Conservation (phyloP, 2,888 invertebrate species). For the Hirudinaria manillensis region DNA sequence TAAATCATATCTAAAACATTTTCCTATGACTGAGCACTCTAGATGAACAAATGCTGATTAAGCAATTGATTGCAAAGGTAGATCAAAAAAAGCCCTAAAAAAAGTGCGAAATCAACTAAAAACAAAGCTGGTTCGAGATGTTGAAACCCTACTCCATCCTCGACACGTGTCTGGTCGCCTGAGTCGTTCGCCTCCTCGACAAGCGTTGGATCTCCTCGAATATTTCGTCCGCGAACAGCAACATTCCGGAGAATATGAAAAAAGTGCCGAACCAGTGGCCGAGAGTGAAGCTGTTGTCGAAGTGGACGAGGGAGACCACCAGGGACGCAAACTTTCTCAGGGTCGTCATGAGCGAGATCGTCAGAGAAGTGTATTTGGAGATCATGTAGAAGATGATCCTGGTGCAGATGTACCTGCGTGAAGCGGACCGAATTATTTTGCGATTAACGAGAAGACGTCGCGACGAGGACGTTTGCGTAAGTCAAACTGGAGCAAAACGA, state of each 20-base stretch:
- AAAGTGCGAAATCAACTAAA: no score
- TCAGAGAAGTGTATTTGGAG: constrained; percentile 46
- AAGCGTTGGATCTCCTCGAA: background rate
- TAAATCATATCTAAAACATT: no score
- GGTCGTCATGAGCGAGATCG: constrained; percentile 1
- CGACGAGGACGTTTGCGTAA: background rate
- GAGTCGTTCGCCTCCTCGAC: no score
- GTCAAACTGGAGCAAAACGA: background rate
- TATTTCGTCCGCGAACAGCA: constrained; percentile 4
- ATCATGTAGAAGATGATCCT: constrained; percentile 88
- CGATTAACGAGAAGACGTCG: background rate
- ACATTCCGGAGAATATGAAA: constrained; percentile 12
- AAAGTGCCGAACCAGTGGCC: constrained; percentile 6
- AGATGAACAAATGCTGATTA: no score
- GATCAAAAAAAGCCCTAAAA: no score
- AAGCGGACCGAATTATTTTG: background rate
- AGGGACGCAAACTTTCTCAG: constrained; percentile 14
- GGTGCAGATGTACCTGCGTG: constrained; percentile 72
- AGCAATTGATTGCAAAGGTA: no score
- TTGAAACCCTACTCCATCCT: no score
- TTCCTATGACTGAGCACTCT: no score
- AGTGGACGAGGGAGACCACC: constrained; percentile 14
- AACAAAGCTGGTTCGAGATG: no score
- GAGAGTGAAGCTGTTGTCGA: constrained; percentile 16
- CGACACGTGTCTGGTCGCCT: no score